Conservation (phyloP, 2,797 vertebrate species). For the Pygocentrus nattereri region DNA sequence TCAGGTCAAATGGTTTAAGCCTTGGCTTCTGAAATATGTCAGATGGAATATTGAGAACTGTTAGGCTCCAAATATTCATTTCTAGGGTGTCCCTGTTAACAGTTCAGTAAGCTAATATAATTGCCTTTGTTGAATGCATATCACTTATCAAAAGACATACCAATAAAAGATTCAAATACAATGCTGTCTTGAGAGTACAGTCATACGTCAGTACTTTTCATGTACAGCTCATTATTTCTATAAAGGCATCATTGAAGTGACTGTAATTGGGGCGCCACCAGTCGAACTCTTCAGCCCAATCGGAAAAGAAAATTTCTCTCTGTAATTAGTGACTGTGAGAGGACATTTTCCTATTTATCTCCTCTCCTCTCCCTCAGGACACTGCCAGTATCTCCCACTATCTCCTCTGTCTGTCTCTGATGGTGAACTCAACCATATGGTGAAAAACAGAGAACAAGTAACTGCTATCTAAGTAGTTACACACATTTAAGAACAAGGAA, state of each 20-base stretch:
- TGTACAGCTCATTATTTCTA: conserved; percentile 11
- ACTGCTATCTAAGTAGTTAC: conserved; percentile 27
- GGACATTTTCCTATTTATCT: conserved; percentile 27
- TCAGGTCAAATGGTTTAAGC: too few species aligned
- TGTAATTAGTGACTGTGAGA: conserved; percentile 4
- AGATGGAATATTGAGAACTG: neutral
- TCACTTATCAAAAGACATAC: conserved; percentile 3
- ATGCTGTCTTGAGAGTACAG: neutral
- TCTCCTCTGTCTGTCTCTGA: neutral
- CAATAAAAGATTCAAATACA: conserved; percentile 1
- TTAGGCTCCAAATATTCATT: neutral
- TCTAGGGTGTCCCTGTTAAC: neutral
- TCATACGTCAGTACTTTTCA: conserved; percentile 11
- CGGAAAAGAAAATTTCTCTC: conserved; percentile 2
- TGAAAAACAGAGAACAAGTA: conserved; percentile 36
- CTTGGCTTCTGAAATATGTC: neutral
- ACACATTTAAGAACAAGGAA: conserved; percentile 36
- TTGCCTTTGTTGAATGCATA: conserved; percentile 4
- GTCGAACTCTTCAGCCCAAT: neutral
- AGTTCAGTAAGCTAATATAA: conserved; percentile 19
- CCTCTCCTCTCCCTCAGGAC: neutral
- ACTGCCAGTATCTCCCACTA: neutral
- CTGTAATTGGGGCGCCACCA: conserved; percentile 2
- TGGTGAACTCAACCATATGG: conserved; percentile 31
- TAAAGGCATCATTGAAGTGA: neutral